These are phyloP conservation scores for Bibio marci DNA, from an alignment of 2,888 invertebrate genomes.

Conservation along the genomic window DNA sequence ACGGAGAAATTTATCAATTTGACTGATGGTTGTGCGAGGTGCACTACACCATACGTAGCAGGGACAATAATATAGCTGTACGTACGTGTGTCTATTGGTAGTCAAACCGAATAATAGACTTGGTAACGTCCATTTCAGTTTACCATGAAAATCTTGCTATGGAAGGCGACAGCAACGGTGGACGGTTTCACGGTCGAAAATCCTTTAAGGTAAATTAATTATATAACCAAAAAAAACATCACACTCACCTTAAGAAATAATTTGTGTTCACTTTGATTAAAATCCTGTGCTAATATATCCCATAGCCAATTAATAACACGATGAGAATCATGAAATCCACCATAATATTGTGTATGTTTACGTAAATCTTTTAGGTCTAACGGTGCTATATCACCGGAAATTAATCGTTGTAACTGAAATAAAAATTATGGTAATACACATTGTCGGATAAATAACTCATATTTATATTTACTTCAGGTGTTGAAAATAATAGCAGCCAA, in stretches of 20 bases:
- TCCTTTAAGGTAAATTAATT: too few relatives aligned
- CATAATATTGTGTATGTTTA: conserved; percentile 94
- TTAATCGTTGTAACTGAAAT: conserved; percentile 68
- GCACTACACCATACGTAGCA: too few relatives aligned
- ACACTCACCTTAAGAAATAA: conserved; percentile 74
- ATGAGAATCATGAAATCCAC: conserved; percentile 97
- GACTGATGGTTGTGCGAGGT: too few relatives aligned
- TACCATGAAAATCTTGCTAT: too few relatives aligned
- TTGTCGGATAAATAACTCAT: neutral
- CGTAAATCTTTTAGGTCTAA: conserved; percentile 75
- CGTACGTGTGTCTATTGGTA: too few relatives aligned
- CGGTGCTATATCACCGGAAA: conserved; percentile 90
- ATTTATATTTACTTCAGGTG: conserved; percentile 55
- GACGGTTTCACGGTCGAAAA: too few relatives aligned
- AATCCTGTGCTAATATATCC: conserved; percentile 94
- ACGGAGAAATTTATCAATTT: too few relatives aligned
- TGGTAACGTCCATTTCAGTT: too few relatives aligned
- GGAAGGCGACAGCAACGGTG: too few relatives aligned
- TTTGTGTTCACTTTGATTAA: conserved; percentile 76
- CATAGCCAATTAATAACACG: conserved; percentile 96
- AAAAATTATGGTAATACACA: conserved; percentile 5
- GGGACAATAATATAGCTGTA: too few relatives aligned
- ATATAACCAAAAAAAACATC: too few relatives aligned
- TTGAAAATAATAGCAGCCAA: conserved; percentile 87
- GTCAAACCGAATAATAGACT: too few relatives aligned